Evolutionary conservation across 2,888 invertebrate species (phyloP).

Genomic region (Pemphredon lugubris): DNA sequence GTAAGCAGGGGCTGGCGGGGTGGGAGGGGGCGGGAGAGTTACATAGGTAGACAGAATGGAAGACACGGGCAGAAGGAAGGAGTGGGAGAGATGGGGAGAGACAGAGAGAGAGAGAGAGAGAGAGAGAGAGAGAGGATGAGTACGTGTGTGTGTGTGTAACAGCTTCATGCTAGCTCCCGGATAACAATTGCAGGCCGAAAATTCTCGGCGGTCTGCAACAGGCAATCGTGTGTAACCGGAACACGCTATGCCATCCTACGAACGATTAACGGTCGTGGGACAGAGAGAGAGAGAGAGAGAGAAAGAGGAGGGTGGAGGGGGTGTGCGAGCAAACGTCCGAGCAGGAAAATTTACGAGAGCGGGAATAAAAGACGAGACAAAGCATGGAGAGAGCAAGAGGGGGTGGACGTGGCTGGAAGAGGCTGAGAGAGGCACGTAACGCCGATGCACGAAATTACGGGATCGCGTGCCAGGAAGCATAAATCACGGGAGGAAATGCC

Average conservation of each 20-base stretch:
- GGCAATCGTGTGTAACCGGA: conserved; percentile 61
- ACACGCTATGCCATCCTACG: conserved; percentile 46
- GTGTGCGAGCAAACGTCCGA: neutral
- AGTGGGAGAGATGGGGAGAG: neutral
- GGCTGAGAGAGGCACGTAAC: conserved; percentile 30
- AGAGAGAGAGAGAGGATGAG: neutral
- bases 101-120: conserved; percentile 4
- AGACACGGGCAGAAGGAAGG: neutral
- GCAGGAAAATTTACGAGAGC: conserved; percentile 6
- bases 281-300: conserved; percentile 39
- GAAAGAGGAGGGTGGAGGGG: neutral
- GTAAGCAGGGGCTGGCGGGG: no score
- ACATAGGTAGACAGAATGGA: no score
- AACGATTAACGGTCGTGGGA: conserved; percentile 47
- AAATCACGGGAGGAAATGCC: conserved; percentile 30
- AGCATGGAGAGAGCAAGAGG: conserved; percentile 9
- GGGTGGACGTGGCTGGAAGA: conserved; percentile 15
- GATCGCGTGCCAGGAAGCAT: conserved; percentile 45
- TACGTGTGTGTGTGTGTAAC: no score
- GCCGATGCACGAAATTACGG: conserved; percentile 41
- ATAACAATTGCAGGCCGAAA: conserved; percentile 27
- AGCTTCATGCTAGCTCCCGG: no score
- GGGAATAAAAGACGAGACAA: conserved; percentile 4
- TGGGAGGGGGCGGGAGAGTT: no score
- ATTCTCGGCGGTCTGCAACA: conserved; percentile 57